Percentiles rank a stretch among this genome's conserved stretches.
These are phyloP conservation scores for Anser cygnoides DNA, from an alignment of 2,113 vertebrate species.

Conservation along the genomic window DNA sequence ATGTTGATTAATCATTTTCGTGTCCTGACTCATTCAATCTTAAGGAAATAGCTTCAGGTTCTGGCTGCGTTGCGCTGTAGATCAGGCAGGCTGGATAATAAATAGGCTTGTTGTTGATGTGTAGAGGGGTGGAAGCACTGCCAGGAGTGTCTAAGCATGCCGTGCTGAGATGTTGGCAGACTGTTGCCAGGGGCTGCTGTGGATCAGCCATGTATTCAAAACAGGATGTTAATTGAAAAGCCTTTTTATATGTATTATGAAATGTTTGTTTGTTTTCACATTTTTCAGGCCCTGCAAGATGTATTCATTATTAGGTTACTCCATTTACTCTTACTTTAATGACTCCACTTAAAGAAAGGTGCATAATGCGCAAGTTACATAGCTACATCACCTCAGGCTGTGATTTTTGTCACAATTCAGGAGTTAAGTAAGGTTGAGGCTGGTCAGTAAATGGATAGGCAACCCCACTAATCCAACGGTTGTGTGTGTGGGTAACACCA, in stretches of 20 bases:
- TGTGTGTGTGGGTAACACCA: background rate
- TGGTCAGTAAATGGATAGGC: background rate
- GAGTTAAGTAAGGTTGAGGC: background rate
- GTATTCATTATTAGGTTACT: constrained; percentile 16
- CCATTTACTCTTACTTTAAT: constrained; percentile 13
- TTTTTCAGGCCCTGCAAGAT: constrained; percentile 21
- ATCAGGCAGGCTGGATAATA: constrained; percentile 67
- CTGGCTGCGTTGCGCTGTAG: constrained; percentile 3
- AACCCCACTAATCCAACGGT: background rate
- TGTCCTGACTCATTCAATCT: constrained; percentile 70
- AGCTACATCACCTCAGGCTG: background rate
- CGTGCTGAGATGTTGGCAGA: constrained; percentile 36
- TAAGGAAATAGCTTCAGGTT: constrained; percentile 69
- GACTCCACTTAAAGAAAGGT: background rate
- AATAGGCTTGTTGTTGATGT: constrained; percentile 55
- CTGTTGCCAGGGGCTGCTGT: constrained; percentile 47
- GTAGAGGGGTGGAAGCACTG: constrained; percentile 46
- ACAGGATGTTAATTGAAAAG: constrained; percentile 56
- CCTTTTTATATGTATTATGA: constrained; percentile 40
- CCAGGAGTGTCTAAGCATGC: constrained; percentile 42
- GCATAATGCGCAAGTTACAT: background rate
- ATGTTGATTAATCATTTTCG: constrained; percentile 73
- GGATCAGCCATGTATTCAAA: constrained; percentile 27
- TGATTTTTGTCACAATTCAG: background rate
- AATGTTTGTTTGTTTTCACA: constrained; percentile 57